A percentile compares a stretch with the other conserved stretches of the same genome.
These are phyloP conservation scores for Myiotriccus ornatus DNA, from an alignment of 2,797 vertebrate genomes.

Conservation along the genomic window DNA sequence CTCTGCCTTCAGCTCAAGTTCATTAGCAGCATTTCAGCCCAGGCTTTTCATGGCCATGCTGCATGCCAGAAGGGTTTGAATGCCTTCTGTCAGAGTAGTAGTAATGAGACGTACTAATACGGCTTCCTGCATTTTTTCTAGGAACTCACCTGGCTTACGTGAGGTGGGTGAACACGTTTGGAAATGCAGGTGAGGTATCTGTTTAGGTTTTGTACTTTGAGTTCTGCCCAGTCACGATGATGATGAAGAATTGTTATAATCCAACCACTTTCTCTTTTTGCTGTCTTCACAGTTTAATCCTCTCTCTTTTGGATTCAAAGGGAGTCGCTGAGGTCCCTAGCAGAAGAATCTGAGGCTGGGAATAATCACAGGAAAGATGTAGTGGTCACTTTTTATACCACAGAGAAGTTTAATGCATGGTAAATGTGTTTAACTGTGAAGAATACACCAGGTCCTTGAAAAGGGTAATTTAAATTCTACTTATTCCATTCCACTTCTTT, in stretches of 20 bases:
- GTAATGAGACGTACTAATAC: neutral
- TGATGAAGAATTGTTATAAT: neutral
- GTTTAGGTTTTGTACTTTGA: neutral
- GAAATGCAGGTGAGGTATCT: neutral
- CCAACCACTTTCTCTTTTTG: rapidly evolving
- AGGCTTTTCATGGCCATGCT: neutral
- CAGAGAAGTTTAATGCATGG: neutral
- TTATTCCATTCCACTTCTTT: neutral
- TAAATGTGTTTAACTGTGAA: neutral
- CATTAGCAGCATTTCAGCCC: neutral
- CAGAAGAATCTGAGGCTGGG: neutral
- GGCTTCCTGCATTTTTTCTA: neutral
- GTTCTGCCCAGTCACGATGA: neutral
- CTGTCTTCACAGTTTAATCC: neutral
- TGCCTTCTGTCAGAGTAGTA: neutral
- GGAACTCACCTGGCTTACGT: neutral
- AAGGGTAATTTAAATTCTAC: neutral
- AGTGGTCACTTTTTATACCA: neutral
- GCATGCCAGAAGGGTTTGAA: neutral
- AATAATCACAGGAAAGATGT: neutral
- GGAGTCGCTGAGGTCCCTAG: neutral
- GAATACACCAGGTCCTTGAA: neutral
- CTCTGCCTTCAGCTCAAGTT: neutral
- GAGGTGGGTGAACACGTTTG: neutral
- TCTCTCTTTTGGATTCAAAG: neutral